phyloP scores from a whole-genome alignment of 2,888 invertebrate genomes.

The Luperina testacea region DNA sequence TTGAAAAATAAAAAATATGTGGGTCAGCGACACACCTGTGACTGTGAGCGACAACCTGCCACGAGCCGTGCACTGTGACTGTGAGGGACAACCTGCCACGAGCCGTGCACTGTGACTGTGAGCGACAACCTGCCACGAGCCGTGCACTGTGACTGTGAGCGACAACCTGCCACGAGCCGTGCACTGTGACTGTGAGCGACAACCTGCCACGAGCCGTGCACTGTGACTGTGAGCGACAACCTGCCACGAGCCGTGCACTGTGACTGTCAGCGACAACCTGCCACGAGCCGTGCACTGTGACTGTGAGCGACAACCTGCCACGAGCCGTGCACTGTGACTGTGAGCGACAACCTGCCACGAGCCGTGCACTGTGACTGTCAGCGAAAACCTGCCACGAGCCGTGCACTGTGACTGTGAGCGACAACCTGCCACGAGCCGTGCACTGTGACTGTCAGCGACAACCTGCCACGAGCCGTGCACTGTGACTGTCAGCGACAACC shows the following conservation, averaged over 20 bases:
- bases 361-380: constrained; percentile 28
- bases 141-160: constrained; percentile 30
- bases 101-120: neutral
- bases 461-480: neutral
- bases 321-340: neutral
- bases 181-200: neutral
- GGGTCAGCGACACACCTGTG: constrained; percentile 67
- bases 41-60: constrained; percentile 17
- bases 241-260: neutral
- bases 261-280: too few relatives aligned
- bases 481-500: too few relatives aligned
- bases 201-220: too few relatives aligned
- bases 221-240: constrained; percentile 34
- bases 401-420: neutral
- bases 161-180: constrained; percentile 1
- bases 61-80: neutral
- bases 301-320: constrained; percentile 9
- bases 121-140: too few relatives aligned
- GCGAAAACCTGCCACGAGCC: constrained; percentile 5
- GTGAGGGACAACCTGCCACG: too few relatives aligned
- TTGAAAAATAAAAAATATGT: constrained; percentile 58
- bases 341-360: too few relatives aligned
- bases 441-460: constrained; percentile 33
- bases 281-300: constrained; percentile 27
- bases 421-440: too few relatives aligned